A percentile compares a stretch with the other conserved stretches of the same genome.
Evolutionary conservation across 1,140 invertebrate genomes (phyloP).

Genomic region (Schmidtea mediterranea): DNA sequence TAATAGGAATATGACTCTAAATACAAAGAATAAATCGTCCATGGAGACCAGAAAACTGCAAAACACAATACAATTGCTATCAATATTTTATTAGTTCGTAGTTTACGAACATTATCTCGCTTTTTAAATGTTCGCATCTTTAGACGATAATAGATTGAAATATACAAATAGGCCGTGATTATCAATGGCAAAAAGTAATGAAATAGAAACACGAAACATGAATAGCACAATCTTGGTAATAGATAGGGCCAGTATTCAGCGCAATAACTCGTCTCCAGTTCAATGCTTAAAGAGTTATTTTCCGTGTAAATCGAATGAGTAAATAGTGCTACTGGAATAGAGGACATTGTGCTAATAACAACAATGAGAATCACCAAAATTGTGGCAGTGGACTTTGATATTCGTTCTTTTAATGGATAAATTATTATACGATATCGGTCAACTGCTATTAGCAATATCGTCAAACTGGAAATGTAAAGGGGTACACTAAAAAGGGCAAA

Average conservation of each 20-base stretch:
- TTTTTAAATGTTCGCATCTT: slow-evolving; percentile 12
- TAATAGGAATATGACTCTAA: slow-evolving; percentile 12
- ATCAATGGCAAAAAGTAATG: slow-evolving; percentile 19
- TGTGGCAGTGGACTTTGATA: slow-evolving; percentile 11
- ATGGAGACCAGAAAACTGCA: slow-evolving; percentile 42
- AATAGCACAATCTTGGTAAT: slow-evolving; percentile 12
- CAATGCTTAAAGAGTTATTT: slow-evolving; percentile 11
- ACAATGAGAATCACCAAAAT: slow-evolving; percentile 12
- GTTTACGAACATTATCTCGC: slow-evolving; percentile 33
- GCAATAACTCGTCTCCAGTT: slow-evolving; percentile 13
- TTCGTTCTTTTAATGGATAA: slow-evolving; percentile 29
- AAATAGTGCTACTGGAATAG: slow-evolving; percentile 18
- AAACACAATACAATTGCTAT: slow-evolving; percentile 82
- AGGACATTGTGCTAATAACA: slow-evolving; percentile 7
- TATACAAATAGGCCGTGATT: slow-evolving; percentile 16
- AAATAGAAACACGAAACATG: slow-evolving; percentile 14
- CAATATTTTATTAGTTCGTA: slow-evolving; percentile 50
- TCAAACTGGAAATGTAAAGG: slow-evolving; percentile 40
- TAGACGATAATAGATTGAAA: slow-evolving; percentile 16
- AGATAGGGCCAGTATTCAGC: slow-evolving; percentile 16
- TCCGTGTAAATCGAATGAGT: slow-evolving; percentile 11
- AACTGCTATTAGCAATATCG: slow-evolving; percentile 40
- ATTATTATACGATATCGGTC: slow-evolving; percentile 39
- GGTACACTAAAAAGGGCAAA: slow-evolving; percentile 31
- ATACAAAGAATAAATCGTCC: slow-evolving; percentile 18